Percentiles rank a stretch among this genome's conserved stretches.
Conservation (phyloP, 2,113 vertebrate species). For the Mixornis gularis region DNA sequence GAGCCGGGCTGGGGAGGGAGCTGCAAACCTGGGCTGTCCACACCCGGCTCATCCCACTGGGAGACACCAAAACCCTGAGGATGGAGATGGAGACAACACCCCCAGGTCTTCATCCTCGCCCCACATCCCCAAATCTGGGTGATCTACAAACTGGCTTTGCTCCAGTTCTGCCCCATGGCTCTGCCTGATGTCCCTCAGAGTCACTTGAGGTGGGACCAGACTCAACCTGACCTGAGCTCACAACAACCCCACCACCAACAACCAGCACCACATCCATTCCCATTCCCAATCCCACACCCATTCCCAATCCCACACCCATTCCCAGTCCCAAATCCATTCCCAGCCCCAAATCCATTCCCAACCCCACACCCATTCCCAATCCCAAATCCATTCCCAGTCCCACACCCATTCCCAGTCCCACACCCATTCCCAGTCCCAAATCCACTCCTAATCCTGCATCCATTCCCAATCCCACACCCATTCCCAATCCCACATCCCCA, state of each 20-base stretch:
- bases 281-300: neutral
- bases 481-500: neutral
- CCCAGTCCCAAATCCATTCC: neutral
- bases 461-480: accelerated
- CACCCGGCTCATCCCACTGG: neutral
- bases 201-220: neutral
- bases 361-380: accelerated
- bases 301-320: accelerated
- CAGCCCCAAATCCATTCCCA: neutral
- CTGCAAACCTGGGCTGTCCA: neutral
- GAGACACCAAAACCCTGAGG: neutral
- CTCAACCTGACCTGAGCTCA: accelerated
- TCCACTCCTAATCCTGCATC: accelerated
- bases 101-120: neutral
- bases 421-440: accelerated
- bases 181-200: accelerated
- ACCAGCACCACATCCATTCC: neutral
- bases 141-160: neutral
- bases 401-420: accelerated
- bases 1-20: neutral
- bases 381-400: neutral
- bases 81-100: too few relatives aligned
- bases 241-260: accelerated
- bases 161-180: neutral
- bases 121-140: neutral